Percentiles rank a stretch among this genome's conserved stretches.
Conservation (phyloP, 2,888 invertebrate species). For the Cecidostiba fungosa region DNA sequence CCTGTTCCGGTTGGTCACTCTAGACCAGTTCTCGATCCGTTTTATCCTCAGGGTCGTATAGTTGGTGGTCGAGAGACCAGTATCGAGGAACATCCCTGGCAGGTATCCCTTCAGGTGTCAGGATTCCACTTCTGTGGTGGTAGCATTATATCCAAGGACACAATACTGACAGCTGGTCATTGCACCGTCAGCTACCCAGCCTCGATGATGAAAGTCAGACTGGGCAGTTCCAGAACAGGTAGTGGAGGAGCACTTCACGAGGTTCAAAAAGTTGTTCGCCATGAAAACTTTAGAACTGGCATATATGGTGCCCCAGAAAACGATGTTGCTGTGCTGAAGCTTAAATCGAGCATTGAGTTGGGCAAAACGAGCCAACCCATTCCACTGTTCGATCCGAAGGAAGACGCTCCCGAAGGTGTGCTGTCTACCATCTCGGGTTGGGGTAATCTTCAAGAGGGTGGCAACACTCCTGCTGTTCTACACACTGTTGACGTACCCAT, state of each 20-base stretch:
- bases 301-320: constrained; percentile 78
- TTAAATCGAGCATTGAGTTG: constrained; percentile 80
- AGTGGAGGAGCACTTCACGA: constrained; percentile 81
- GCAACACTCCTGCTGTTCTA: constrained; percentile 71
- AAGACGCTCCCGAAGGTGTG: constrained; percentile 67
- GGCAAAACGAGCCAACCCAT: constrained; percentile 80
- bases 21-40: neutral
- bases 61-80: constrained; percentile 81
- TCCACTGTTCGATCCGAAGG: constrained; percentile 77
- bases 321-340: constrained; percentile 83
- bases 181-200: constrained; percentile 79
- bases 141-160: constrained; percentile 81
- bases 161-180: constrained; percentile 84
- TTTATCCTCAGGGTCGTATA: constrained; percentile 76
- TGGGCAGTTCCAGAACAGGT: constrained; percentile 78
- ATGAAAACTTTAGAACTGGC: constrained; percentile 81
- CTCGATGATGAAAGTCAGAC: constrained; percentile 76
- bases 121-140: constrained; percentile 83
- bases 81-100: constrained; percentile 81
- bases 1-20: neutral
- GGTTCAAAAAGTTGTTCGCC: constrained; percentile 80
- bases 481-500: constrained; percentile 83
- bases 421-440: constrained; percentile 70
- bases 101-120: constrained; percentile 79
- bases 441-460: constrained; percentile 69